Evolutionary conservation across 2,113 vertebrate genomes (phyloP).

Genomic region (Tyrannus savana): DNA sequence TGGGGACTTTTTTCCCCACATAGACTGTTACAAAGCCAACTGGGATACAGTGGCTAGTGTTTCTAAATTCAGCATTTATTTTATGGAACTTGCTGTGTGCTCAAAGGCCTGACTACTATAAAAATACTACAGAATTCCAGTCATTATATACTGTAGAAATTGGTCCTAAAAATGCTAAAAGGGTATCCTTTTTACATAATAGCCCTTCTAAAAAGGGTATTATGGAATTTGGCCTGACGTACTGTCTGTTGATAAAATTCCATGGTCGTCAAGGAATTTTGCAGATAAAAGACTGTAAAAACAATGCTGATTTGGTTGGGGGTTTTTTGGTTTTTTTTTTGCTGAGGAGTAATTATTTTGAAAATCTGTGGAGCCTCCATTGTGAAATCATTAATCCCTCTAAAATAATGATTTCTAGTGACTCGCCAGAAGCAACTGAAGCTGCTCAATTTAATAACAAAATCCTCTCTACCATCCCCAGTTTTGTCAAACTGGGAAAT

Average conservation of each 20-base stretch:
- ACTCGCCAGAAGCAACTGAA: constrained; percentile 23
- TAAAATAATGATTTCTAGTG: constrained; percentile 53
- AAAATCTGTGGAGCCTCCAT: constrained; percentile 46
- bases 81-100: neutral
- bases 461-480: constrained; percentile 37
- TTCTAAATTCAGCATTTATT: neutral
- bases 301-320: neutral
- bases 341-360: constrained; percentile 50
- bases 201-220: constrained; percentile 3
- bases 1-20: neutral
- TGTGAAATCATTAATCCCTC: constrained; percentile 59
- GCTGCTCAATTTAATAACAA: constrained; percentile 60
- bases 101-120: neutral
- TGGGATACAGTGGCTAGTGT: neutral
- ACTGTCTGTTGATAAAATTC: neutral
- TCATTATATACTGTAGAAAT: neutral
- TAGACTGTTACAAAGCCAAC: neutral
- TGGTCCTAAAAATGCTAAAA: neutral
- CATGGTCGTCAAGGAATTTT: neutral
- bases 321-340: neutral
- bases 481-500: constrained; percentile 31
- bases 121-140: neutral
- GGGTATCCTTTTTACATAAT: neutral
- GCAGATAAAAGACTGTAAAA: constrained; percentile 20
- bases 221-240: neutral